Conservation (phyloP, 2,888 invertebrate genomes). For the Dyspetes luteomarginatus region DNA sequence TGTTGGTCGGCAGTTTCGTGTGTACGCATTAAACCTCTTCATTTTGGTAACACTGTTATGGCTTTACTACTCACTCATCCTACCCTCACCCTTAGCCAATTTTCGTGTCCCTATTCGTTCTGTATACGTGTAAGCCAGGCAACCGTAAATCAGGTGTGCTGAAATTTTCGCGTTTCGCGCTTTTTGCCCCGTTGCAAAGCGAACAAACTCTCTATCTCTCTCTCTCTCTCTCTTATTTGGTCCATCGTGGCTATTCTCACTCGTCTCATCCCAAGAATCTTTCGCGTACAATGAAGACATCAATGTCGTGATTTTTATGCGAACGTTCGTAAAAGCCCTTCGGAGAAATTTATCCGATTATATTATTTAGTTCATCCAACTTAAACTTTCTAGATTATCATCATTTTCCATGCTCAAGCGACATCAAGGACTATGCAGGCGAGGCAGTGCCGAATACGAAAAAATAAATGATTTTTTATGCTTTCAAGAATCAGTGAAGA, state of each 20-base stretch:
- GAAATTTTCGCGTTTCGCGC: constrained; percentile 76
- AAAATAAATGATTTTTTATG: too few relatives aligned
- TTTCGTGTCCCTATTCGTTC: constrained; percentile 1
- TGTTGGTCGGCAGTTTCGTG: constrained; percentile 62
- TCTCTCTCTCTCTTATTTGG: constrained; percentile 18
- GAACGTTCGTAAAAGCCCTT: too few relatives aligned
- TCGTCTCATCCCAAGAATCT: constrained; percentile 35
- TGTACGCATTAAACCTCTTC: constrained; percentile 79
- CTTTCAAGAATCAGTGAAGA: too few relatives aligned
- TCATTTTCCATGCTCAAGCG: too few relatives aligned
- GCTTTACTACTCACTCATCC: constrained; percentile 74
- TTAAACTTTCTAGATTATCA: too few relatives aligned
- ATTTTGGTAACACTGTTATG: constrained; percentile 81
- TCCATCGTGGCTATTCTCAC: too few relatives aligned
- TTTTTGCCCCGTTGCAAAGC: constrained; percentile 63
- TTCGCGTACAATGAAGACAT: constrained; percentile 73
- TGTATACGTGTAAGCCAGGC: background rate
- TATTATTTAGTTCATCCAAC: too few relatives aligned
- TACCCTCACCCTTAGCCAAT: constrained; percentile 16
- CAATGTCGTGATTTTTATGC: constrained; percentile 58
- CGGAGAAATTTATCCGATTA: too few relatives aligned
- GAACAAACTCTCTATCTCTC: constrained; percentile 55
- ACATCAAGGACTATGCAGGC: too few relatives aligned
- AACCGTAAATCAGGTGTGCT: constrained; percentile 78
- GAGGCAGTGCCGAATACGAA: too few relatives aligned